phyloP scores from a whole-genome alignment of 2,888 invertebrate genomes.

The Cremastinae sp. region DNA sequence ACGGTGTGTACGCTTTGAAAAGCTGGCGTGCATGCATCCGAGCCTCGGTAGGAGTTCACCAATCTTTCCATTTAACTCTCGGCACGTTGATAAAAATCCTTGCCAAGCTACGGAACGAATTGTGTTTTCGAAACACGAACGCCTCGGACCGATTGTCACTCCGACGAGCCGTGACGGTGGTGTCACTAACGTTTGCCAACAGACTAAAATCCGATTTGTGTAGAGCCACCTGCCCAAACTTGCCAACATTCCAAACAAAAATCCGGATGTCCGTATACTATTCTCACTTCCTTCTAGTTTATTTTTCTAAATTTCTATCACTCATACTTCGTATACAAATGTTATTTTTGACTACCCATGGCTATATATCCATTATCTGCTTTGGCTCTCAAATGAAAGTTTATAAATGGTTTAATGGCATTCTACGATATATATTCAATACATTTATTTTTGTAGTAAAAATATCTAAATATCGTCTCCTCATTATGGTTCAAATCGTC shows the following conservation, averaged over 20 bases:
- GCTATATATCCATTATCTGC: no score
- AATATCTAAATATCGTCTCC: no score
- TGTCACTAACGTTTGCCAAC: constrained; percentile 53
- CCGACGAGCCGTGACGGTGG: constrained; percentile 60
- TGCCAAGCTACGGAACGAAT: constrained; percentile 73
- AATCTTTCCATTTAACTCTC: constrained; percentile 60
- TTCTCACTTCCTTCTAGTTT: no score
- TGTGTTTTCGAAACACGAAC: constrained; percentile 76
- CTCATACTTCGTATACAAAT: no score
- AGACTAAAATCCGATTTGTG: constrained; percentile 24
- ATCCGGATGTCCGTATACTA: constrained; percentile 1
- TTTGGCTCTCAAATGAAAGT: no score
- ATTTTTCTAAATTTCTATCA: no score
- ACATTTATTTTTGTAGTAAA: no score
- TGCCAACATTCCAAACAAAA: background rate
- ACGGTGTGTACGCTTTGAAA: constrained; percentile 31
- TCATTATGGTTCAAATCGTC: no score
- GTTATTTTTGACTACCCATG: no score
- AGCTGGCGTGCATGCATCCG: constrained; percentile 13
- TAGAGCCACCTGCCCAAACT: constrained; percentile 53
- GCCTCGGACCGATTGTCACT: constrained; percentile 66
- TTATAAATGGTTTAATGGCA: no score
- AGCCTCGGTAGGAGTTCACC: constrained; percentile 32
- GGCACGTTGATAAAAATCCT: constrained; percentile 71
- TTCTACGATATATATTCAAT: no score